Evolutionary conservation across 2,797 vertebrate species (phyloP).

Genomic region (Vespertilio murinus): DNA sequence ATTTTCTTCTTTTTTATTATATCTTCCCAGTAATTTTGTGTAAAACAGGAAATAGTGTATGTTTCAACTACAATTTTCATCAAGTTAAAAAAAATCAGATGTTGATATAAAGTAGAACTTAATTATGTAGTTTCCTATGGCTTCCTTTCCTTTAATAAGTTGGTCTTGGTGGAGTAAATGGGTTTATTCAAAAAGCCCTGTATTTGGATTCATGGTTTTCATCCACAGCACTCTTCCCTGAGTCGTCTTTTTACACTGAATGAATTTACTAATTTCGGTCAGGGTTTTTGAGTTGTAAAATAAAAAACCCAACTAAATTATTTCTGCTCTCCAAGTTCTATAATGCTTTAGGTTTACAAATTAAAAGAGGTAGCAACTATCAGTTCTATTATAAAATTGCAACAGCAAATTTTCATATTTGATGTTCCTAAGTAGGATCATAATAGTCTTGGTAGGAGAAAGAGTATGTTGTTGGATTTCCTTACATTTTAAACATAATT

Average conservation of each 20-base stretch:
- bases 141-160: neutral
- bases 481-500: constrained; percentile 19
- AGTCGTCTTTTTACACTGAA: neutral
- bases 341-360: neutral
- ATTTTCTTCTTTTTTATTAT: neutral
- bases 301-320: neutral
- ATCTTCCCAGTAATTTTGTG: neutral
- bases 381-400: neutral
- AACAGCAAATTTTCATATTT: constrained; percentile 1
- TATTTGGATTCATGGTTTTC: neutral
- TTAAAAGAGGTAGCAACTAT: neutral
- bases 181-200: neutral
- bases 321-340: neutral
- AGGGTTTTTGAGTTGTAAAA: neutral
- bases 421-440: neutral
- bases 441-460: neutral
- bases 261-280: constrained; percentile 9
- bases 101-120: neutral
- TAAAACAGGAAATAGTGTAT: neutral
- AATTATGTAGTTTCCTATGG: neutral
- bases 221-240: neutral
- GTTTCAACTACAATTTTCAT: neutral
- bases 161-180: neutral
- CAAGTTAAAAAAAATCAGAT: neutral
- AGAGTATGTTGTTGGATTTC: constrained; percentile 2